Evolutionary conservation across 2,113 vertebrate species (phyloP).

Genomic region (Hirundichthys speculiger): DNA sequence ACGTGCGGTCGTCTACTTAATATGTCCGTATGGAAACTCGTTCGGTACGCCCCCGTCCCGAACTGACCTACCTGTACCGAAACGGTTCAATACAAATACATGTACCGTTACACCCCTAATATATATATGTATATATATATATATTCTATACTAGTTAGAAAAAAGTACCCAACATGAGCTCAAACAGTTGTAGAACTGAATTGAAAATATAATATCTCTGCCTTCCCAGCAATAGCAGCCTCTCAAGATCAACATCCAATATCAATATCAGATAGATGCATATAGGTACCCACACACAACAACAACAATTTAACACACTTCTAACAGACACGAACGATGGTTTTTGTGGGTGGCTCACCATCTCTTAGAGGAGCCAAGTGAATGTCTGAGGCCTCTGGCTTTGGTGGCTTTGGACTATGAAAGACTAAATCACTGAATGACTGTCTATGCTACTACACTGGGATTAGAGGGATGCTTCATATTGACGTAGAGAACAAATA

Average conservation of each 20-base stretch:
- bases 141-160: no score
- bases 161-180: no score
- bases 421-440: constrained; percentile 41
- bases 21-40: no score
- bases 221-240: neutral
- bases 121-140: no score
- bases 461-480: constrained; percentile 68
- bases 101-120: no score
- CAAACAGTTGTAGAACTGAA: no score
- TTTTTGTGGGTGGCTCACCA: constrained; percentile 18
- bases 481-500: constrained; percentile 65
- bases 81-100: no score
- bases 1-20: no score
- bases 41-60: no score
- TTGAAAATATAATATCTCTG: no score
- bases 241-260: neutral
- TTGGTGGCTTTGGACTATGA: constrained; percentile 38
- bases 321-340: constrained; percentile 2
- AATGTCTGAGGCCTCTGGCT: constrained; percentile 51
- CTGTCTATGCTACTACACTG: constrained; percentile 31
- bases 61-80: no score
- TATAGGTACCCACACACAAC: neutral
- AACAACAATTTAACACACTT: constrained; percentile 1
- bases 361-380: constrained; percentile 41
- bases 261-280: neutral